phyloP scores from a whole-genome alignment of 2,113 vertebrate genomes.

The Nothocercus nigrocapillus region DNA sequence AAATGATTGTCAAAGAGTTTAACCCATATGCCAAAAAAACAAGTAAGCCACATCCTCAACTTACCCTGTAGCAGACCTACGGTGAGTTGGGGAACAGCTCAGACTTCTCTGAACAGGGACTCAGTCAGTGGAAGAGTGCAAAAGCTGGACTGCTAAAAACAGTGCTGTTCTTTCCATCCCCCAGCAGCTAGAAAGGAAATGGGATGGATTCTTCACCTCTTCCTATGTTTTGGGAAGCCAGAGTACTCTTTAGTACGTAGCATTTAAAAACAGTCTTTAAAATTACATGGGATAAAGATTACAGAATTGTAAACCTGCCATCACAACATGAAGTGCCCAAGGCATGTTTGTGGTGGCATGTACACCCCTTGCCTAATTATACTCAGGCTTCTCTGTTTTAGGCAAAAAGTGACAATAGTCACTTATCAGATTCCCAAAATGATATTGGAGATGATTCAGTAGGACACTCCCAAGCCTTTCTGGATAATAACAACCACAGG shows the following conservation, averaged over 20 bases:
- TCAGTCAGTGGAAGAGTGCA: not conserved
- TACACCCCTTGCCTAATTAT: slow-evolving; percentile 45
- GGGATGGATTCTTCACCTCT: not conserved
- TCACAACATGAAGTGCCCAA: slow-evolving; percentile 4
- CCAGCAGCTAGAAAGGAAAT: not conserved
- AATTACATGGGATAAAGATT: slow-evolving; percentile 32
- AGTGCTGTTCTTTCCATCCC: not conserved
- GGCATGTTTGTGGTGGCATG: slow-evolving; percentile 25
- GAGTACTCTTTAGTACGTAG: not conserved
- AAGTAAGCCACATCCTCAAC: not conserved
- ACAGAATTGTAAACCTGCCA: slow-evolving; percentile 21
- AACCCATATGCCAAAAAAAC: not conserved
- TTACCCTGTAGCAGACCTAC: slow-evolving; percentile 38
- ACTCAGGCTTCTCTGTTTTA: slow-evolving; percentile 11
- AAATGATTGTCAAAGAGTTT: not conserved
- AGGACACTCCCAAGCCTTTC: slow-evolving; percentile 28
- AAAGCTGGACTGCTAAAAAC: not conserved
- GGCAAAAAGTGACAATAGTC: slow-evolving; percentile 48
- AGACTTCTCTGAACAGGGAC: not conserved
- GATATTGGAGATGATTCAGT: slow-evolving; percentile 48
- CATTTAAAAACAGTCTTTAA: slow-evolving; percentile 4
- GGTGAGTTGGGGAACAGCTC: not conserved
- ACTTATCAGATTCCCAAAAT: slow-evolving; percentile 50
- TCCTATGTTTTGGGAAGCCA: not conserved
- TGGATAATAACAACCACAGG: not conserved